These are phyloP conservation scores for Apodemus sylvaticus DNA, from an alignment of 2,113 vertebrate species.

Conservation along the genomic window DNA sequence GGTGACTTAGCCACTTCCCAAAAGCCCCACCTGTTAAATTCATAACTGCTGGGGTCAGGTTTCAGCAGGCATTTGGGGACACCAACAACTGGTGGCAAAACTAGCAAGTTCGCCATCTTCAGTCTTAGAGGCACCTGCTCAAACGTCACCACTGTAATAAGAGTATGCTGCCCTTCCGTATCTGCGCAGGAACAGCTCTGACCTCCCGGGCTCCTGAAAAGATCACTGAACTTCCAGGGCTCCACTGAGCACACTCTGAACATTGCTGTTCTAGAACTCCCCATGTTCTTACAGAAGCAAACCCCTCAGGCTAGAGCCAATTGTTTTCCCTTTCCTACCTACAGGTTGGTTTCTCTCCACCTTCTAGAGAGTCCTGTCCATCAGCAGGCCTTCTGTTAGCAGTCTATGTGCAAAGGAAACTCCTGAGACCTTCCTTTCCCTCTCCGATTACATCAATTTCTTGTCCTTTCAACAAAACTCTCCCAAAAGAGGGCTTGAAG, in stretches of 20 bases:
- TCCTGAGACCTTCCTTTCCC: neutral
- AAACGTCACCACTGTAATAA: neutral
- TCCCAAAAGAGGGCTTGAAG: neutral
- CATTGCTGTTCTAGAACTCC: neutral
- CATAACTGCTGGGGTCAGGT: neutral
- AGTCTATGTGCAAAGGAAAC: neutral
- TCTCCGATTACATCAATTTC: neutral
- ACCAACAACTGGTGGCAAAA: neutral
- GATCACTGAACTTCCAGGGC: neutral
- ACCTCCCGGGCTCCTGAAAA: neutral
- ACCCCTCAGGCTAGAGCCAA: neutral
- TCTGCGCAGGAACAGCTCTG: neutral
- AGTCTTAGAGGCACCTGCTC: neutral
- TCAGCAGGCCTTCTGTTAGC: neutral
- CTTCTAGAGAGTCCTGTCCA: neutral
- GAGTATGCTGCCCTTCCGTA: too few relatives aligned
- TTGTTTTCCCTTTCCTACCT: neutral
- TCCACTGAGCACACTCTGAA: neutral
- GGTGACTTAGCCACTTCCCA: neutral
- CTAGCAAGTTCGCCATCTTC: neutral
- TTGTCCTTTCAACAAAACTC: neutral
- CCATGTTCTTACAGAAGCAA: neutral
- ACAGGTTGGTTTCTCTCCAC: neutral
- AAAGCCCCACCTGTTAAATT: neutral
- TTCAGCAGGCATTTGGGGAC: neutral